A percentile compares a stretch with the other conserved stretches of the same genome.
These are phyloP conservation scores for Branchinecta sandiegonensis DNA, from an alignment of 2,888 invertebrate genomes.

Conservation along the genomic window DNA sequence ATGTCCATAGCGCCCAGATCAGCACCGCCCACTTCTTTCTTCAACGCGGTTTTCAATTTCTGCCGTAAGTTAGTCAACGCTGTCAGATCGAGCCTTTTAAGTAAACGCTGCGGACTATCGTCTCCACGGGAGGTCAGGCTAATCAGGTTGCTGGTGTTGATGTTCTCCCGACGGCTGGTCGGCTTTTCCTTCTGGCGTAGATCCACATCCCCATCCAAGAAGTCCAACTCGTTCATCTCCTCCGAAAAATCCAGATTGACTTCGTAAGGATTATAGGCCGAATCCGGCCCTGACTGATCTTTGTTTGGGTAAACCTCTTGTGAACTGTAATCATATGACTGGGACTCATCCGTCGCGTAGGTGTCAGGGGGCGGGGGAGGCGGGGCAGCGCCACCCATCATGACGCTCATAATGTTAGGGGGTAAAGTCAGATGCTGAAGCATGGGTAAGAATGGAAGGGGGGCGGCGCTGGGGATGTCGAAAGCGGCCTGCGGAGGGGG, in stretches of 20 bases:
- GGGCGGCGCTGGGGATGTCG: no score
- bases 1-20: background rate
- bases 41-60: background rate
- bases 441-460: no score
- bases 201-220: conserved; percentile 1
- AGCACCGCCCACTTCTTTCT: background rate
- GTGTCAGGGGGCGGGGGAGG: background rate
- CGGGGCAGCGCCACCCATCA: background rate
- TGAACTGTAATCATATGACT: background rate
- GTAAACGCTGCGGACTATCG: conserved; percentile 3
- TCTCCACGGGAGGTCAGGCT: background rate
- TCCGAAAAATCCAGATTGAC: conserved; percentile 4
- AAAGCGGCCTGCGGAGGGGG: no score
- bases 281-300: background rate
- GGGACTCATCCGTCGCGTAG: background rate
- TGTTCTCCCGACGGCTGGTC: background rate
- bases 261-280: background rate
- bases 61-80: conserved; percentile 9
- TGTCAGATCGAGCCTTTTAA: background rate
- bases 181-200: background rate
- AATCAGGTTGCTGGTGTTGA: conserved; percentile 1
- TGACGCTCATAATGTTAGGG: background rate
- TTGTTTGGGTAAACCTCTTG: background rate
- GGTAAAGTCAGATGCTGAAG: no score
- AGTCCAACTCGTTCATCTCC: conserved; percentile 1